A percentile compares a stretch with the other conserved stretches of the same genome.
Evolutionary conservation across 1,140 invertebrate genomes (phyloP).

Genomic region (Orius laevigatus): DNA sequence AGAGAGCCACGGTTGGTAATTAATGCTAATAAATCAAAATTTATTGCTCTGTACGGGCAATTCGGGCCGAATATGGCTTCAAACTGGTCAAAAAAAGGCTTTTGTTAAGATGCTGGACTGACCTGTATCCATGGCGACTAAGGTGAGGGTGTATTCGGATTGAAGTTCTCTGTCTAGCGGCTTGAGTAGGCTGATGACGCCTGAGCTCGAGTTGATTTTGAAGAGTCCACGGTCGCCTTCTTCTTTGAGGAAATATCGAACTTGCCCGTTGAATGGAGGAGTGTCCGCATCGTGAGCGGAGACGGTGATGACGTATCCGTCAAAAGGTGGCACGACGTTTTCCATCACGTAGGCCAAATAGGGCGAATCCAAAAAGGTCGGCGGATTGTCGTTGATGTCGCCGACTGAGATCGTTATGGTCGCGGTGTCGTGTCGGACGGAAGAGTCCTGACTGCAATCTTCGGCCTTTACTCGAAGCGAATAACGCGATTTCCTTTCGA

Average conservation of each 20-base stretch:
- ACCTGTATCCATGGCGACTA: constrained; percentile 88
- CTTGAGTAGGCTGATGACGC: constrained; percentile 64
- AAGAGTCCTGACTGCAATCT: constrained; percentile 57
- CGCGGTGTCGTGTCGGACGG: constrained; percentile 48
- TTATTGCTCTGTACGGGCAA: too few relatives aligned
- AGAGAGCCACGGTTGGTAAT: too few relatives aligned
- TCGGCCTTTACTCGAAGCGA: constrained; percentile 69
- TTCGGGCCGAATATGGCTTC: too few relatives aligned
- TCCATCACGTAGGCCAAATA: constrained; percentile 88
- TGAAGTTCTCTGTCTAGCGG: constrained; percentile 70
- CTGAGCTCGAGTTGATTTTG: constrained; percentile 73
- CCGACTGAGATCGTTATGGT: constrained; percentile 45
- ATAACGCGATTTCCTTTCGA: constrained; percentile 62
- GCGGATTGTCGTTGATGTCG: constrained; percentile 91
- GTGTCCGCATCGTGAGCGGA: constrained; percentile 78
- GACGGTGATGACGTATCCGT: constrained; percentile 61
- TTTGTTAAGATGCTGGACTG: constrained; percentile 27
- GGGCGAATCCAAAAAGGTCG: constrained; percentile 77
- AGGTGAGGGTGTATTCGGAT: constrained; percentile 61
- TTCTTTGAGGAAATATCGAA: constrained; percentile 83
- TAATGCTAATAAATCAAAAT: too few relatives aligned
- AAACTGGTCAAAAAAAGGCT: not conserved
- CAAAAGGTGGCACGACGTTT: constrained; percentile 60
- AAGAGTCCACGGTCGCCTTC: constrained; percentile 79
- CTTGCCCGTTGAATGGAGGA: constrained; percentile 73